These are phyloP conservation scores for Anticlea derivata DNA, from an alignment of 2,888 invertebrate genomes.

Conservation along the genomic window DNA sequence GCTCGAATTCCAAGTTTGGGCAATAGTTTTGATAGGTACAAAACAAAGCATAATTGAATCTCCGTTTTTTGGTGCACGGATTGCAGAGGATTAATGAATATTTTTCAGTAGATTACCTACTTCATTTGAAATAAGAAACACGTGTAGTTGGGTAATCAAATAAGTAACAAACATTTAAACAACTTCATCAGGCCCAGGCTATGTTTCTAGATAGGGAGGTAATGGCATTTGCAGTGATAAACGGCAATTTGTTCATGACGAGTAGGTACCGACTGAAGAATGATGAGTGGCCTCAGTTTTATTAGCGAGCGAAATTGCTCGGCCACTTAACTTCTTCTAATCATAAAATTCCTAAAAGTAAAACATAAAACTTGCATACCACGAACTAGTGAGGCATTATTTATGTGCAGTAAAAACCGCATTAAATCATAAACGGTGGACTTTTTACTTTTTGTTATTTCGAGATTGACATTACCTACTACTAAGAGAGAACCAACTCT, in stretches of 20 bases:
- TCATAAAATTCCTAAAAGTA: slow-evolving; percentile 25
- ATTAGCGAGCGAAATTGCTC: slow-evolving; percentile 27
- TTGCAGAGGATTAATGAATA: not conserved
- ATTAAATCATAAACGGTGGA: no score
- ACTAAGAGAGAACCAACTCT: no score
- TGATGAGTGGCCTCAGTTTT: slow-evolving; percentile 20
- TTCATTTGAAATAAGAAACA: not conserved
- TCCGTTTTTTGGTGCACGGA: not conserved
- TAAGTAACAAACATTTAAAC: no score
- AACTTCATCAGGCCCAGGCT: no score
- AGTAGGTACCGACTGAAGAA: no score
- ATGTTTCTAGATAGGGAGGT: slow-evolving; percentile 5
- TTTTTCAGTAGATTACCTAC: not conserved
- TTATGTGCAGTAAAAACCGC: slow-evolving; percentile 33
- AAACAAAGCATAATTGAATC: slow-evolving; percentile 1
- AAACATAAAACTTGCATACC: slow-evolving; percentile 36
- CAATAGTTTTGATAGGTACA: slow-evolving; percentile 18
- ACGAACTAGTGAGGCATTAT: slow-evolving; percentile 27
- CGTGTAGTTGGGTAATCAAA: no score
- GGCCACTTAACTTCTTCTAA: slow-evolving; percentile 17
- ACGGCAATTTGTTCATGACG: no score
- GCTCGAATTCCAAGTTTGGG: slow-evolving; percentile 42
- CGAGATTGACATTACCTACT: no score
- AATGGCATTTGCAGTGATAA: no score
- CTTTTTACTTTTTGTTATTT: no score